Percentiles rank a stretch among this genome's conserved stretches.
phyloP scores from a whole-genome alignment of 2,888 invertebrate species.

The Mythimna albipuncta region DNA sequence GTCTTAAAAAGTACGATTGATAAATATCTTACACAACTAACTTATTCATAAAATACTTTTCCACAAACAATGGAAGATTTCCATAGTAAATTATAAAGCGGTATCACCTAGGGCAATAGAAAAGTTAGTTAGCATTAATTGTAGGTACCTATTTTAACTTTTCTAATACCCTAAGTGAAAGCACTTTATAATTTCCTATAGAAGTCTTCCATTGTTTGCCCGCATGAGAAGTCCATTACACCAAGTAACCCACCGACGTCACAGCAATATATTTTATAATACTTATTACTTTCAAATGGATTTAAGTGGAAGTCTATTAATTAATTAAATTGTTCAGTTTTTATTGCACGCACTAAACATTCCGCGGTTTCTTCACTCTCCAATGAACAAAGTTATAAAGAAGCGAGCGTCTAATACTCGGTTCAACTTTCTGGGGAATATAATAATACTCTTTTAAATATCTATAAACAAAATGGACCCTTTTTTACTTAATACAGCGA shows the following conservation, averaged over 20 bases:
- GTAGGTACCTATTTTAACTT: not conserved
- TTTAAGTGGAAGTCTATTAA: conserved; percentile 29
- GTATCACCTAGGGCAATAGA: not conserved
- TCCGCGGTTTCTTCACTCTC: conserved; percentile 24
- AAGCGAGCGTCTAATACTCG: conserved; percentile 14
- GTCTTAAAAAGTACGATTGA: too few species aligned
- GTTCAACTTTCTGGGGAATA: not conserved
- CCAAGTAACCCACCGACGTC: conserved; percentile 8
- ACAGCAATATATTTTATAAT: conserved; percentile 12
- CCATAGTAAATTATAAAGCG: not conserved
- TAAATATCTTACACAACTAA: too few species aligned
- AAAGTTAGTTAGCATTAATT: not conserved
- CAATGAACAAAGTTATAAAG: conserved; percentile 20
- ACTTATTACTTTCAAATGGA: conserved; percentile 34
- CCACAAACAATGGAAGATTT: conserved; percentile 21
- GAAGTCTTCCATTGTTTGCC: conserved; percentile 25
- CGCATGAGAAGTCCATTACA: conserved; percentile 18
- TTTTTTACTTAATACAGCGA: conserved; percentile 7
- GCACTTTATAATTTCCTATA: not conserved
- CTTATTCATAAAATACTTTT: not conserved
- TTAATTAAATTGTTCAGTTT: conserved; percentile 31
- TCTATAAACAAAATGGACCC: not conserved
- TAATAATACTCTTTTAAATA: not conserved
- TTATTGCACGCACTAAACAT: conserved; percentile 33
- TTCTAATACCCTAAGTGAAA: not conserved